Evolutionary conservation across 2,797 vertebrate species (phyloP).

Genomic region (Myripristis murdjan): DNA sequence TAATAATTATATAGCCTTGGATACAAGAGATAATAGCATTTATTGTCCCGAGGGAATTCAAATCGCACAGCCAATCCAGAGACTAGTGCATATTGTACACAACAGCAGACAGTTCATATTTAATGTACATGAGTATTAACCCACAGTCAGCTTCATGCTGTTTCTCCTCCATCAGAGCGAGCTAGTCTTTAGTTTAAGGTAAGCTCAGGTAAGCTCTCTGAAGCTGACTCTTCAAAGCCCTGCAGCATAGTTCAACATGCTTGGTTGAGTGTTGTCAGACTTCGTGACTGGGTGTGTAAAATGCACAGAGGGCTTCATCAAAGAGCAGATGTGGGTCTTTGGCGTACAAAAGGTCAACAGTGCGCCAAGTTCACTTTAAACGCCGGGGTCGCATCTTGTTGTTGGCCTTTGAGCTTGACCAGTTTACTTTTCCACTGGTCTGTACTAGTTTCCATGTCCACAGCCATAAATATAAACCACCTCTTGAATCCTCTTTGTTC

Average conservation of each 20-base stretch:
- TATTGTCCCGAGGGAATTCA: too few species aligned
- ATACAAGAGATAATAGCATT: too few species aligned
- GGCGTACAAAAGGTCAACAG: constrained; percentile 23
- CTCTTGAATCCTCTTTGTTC: background rate
- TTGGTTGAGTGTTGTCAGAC: constrained; percentile 35
- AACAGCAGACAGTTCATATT: too few species aligned
- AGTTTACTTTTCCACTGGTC: constrained; percentile 23
- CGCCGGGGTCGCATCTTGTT: constrained; percentile 39
- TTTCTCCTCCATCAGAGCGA: background rate
- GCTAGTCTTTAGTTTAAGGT: background rate
- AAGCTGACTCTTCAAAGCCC: constrained; percentile 41
- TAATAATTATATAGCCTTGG: too few species aligned
- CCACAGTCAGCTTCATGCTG: too few species aligned
- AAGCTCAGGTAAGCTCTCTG: constrained; percentile 31
- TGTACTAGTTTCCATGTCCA: background rate
- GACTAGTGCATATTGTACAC: too few species aligned
- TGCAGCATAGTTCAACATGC: constrained; percentile 7
- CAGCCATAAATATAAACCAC: background rate
- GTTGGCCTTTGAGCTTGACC: constrained; percentile 7
- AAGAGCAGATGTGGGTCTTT: constrained; percentile 32
- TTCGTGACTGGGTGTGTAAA: constrained; percentile 51
- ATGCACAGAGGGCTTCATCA: constrained; percentile 51
- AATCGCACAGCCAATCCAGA: too few species aligned
- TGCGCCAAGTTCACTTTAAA: constrained; percentile 40
- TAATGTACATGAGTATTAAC: too few species aligned